phyloP scores from a whole-genome alignment of 2,113 vertebrate genomes.

The Eulemur macaco region DNA sequence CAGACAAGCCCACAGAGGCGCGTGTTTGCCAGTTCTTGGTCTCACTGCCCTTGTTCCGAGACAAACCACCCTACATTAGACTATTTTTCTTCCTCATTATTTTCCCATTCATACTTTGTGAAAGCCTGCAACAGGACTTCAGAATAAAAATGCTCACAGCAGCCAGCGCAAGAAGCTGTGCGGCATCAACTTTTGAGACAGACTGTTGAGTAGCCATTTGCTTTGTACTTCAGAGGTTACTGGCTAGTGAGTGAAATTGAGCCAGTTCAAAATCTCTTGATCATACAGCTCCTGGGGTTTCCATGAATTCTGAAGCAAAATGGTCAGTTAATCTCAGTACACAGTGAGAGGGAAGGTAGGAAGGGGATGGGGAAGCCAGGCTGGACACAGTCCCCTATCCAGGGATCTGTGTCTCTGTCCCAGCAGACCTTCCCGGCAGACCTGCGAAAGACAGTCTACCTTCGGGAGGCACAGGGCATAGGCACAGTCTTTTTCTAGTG shows the following conservation, averaged over 20 bases:
- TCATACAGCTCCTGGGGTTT: slow-evolving; percentile 29
- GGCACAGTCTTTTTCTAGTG: neutral
- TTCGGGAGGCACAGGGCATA: neutral
- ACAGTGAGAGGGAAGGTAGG: neutral
- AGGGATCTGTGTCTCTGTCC: neutral
- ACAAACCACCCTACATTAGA: neutral
- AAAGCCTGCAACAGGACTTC: neutral
- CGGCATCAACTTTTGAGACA: slow-evolving; percentile 20
- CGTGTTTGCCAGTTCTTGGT: neutral
- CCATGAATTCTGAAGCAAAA: slow-evolving; percentile 50
- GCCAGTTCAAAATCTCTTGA: slow-evolving; percentile 55
- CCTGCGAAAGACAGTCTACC: neutral
- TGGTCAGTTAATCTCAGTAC: neutral
- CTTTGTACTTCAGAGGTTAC: slow-evolving; percentile 26
- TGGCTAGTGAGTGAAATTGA: neutral
- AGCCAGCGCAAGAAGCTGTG: slow-evolving; percentile 23
- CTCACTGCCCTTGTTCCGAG: neutral
- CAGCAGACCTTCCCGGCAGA: neutral
- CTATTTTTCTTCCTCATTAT: slow-evolving; percentile 68
- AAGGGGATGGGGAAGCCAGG: neutral
- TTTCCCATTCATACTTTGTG: slow-evolving; percentile 61
- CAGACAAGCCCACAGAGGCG: neutral
- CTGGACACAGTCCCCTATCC: neutral
- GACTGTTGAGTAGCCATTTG: slow-evolving; percentile 32
- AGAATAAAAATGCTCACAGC: slow-evolving; percentile 52